Conservation (phyloP, 2,888 invertebrate species). For the Masnerella sp. region DNA sequence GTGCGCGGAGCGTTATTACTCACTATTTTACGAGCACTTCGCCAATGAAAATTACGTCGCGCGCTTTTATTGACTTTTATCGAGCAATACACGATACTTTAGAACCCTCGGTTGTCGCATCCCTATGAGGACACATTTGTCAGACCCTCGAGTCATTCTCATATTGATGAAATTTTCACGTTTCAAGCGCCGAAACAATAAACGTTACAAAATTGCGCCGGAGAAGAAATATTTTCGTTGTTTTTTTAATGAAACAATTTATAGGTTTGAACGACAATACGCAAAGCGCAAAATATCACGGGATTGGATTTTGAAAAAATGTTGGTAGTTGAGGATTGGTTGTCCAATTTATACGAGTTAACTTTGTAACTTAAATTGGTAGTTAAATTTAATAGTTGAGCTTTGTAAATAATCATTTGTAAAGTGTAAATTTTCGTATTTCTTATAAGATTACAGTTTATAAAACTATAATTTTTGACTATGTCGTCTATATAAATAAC, state of each 20-base stretch:
- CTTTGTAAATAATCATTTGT: no score
- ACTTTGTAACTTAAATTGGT: no score
- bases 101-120: conserved; percentile 55
- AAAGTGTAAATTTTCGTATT: no score
- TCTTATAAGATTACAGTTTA: no score
- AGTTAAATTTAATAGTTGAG: no score
- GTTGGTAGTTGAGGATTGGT: no score
- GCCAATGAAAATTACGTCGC: conserved; percentile 73
- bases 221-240: conserved; percentile 6
- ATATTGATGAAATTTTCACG: conserved; percentile 52
- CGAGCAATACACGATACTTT: conserved; percentile 60
- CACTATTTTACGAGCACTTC: conserved; percentile 67
- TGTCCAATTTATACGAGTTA: no score
- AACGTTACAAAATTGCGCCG: conserved; percentile 9
- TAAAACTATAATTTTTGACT: no score
- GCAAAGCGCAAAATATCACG: no score
- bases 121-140: conserved; percentile 51
- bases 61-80: conserved; percentile 70
- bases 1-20: conserved; percentile 62
- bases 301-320: no score
- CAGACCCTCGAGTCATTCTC: conserved; percentile 52
- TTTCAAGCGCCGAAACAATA: conserved; percentile 38
- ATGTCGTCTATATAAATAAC: no score
- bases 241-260: not conserved
- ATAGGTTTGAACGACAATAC: no score